These are phyloP conservation scores for Palaemon carinicauda DNA, from an alignment of 1,140 invertebrate genomes.

Conservation along the genomic window DNA sequence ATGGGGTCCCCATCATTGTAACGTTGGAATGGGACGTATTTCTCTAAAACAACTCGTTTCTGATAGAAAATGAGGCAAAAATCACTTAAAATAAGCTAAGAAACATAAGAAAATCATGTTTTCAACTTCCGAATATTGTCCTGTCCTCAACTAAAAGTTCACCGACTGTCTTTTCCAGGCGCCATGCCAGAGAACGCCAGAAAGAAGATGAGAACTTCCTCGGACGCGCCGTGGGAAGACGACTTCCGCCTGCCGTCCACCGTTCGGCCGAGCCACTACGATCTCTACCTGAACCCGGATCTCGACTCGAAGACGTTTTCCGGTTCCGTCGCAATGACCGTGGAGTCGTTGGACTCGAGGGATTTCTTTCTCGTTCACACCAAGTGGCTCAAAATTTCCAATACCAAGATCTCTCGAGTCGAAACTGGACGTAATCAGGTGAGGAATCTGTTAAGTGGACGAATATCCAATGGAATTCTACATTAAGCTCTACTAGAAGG, in stretches of 20 bases:
- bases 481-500: neutral
- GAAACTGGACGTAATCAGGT: neutral
- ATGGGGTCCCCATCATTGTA: no score
- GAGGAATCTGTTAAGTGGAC: neutral
- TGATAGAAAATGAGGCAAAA: no score
- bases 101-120: no score
- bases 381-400: slow-evolving; percentile 67
- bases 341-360: slow-evolving; percentile 71
- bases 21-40: no score
- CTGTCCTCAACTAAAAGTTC: no score
- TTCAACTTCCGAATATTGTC: no score
- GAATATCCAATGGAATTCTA: neutral
- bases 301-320: slow-evolving; percentile 74
- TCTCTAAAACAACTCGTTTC: no score
- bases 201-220: no score
- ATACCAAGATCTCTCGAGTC: neutral
- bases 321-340: slow-evolving; percentile 76
- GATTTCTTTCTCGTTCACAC: slow-evolving; percentile 76
- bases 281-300: slow-evolving; percentile 77
- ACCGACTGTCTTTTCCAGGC: no score
- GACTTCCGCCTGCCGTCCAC: slow-evolving; percentile 71
- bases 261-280: slow-evolving; percentile 77
- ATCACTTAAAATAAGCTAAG: no score
- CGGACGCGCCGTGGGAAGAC: slow-evolving; percentile 63
- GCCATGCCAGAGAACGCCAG: no score